phyloP scores from a whole-genome alignment of 2,113 vertebrate genomes.

The Ibidorhyncha struthersii region DNA sequence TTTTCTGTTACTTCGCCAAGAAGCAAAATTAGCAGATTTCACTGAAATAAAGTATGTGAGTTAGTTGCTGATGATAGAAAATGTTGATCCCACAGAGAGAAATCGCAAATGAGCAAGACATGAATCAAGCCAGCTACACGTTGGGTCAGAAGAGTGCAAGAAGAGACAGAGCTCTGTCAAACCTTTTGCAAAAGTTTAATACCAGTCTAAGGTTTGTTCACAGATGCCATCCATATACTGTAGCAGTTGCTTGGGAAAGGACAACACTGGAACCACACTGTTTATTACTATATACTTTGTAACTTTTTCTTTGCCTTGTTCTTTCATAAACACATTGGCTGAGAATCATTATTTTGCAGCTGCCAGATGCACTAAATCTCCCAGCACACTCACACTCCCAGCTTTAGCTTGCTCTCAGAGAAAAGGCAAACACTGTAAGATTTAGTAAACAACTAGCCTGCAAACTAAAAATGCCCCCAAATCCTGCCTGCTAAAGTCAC shows the following conservation, averaged over 20 bases:
- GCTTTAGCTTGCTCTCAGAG: conserved; percentile 21
- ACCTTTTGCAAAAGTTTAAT: neutral
- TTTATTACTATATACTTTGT: neutral
- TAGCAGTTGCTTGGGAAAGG: neutral
- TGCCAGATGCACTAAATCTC: conserved; percentile 50
- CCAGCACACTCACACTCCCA: neutral
- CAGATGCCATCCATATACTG: neutral
- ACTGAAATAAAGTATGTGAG: neutral
- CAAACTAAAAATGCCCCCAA: neutral
- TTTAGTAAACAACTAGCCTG: conserved; percentile 38
- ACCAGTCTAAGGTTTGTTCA: neutral
- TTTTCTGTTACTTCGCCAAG: neutral
- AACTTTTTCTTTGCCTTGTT: neutral
- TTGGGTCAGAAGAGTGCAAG: neutral
- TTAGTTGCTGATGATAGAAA: neutral
- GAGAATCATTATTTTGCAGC: conserved; percentile 22
- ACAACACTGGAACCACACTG: neutral
- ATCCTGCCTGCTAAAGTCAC: neutral
- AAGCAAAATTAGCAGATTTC: neutral
- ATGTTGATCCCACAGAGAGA: neutral
- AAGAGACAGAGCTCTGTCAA: neutral
- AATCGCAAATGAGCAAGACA: neutral
- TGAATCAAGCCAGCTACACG: neutral
- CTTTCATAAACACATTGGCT: conserved; percentile 19
- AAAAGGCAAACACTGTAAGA: conserved; percentile 30